Conservation (phyloP, 2,888 invertebrate genomes). For the Dioctria linearis region DNA sequence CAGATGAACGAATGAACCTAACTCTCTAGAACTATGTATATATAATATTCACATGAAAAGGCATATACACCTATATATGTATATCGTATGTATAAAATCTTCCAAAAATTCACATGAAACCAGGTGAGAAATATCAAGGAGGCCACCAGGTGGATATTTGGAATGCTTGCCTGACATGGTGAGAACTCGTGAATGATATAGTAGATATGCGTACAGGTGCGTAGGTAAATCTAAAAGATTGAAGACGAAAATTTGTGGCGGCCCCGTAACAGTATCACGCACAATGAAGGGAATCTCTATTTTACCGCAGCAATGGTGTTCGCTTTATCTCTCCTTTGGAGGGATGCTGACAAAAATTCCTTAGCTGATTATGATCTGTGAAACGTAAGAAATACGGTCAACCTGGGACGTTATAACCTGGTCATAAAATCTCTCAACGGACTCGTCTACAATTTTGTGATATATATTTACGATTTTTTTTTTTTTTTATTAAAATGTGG, state of each 20-base stretch:
- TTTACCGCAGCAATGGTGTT: too few species aligned
- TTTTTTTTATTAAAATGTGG: background rate
- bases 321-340: background rate
- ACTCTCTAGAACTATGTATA: background rate
- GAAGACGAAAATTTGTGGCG: slow-evolving; percentile 2
- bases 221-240: slow-evolving; percentile 16
- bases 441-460: background rate
- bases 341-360: background rate
- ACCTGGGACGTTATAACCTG: background rate
- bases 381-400: background rate
- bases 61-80: background rate
- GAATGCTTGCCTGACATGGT: background rate
- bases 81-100: background rate
- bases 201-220: slow-evolving; percentile 24
- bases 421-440: background rate
- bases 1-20: background rate
- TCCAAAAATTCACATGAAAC: slow-evolving; percentile 4
- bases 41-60: background rate
- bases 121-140: background rate
- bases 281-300: too few species aligned
- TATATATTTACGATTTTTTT: background rate
- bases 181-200: background rate
- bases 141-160: background rate
- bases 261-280: background rate
- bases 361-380: background rate